Conservation (phyloP, 2,888 invertebrate species). For the Pseudoips prasinana region DNA sequence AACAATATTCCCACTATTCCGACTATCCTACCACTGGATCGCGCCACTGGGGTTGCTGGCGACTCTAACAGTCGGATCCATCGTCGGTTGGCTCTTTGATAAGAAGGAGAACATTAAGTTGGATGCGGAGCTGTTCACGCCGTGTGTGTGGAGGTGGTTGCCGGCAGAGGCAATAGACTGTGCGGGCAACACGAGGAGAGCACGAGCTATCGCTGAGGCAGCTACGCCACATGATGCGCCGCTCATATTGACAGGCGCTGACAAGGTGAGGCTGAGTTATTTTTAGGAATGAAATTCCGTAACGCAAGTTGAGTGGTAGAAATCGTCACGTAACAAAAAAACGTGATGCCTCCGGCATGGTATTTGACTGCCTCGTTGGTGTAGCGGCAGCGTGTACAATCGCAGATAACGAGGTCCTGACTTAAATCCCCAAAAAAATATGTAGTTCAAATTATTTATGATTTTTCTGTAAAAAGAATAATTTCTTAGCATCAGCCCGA, state of each 20-base stretch:
- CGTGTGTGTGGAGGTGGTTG: slow-evolving; percentile 56
- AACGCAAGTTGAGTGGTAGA: background rate
- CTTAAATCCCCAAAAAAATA: no score
- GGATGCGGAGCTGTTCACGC: slow-evolving; percentile 69
- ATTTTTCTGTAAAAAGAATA: no score
- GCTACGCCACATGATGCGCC: slow-evolving; percentile 49
- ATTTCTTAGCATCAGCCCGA: no score
- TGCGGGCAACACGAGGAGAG: slow-evolving; percentile 39
- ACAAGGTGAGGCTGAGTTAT: slow-evolving; percentile 34
- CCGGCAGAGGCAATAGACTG: slow-evolving; percentile 48
- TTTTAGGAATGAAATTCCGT: no score
- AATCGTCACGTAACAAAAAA: no score
- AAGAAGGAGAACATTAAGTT: slow-evolving; percentile 39
- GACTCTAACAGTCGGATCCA: slow-evolving; percentile 85
- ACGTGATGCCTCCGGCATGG: no score
- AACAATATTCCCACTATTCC: slow-evolving; percentile 86
- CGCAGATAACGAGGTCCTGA: no score
- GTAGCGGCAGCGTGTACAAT: no score
- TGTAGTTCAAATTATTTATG: no score
- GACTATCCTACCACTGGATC: slow-evolving; percentile 91
- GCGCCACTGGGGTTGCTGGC: slow-evolving; percentile 87
- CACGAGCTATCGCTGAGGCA: slow-evolving; percentile 30
- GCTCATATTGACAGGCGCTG: slow-evolving; percentile 48
- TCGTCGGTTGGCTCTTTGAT: slow-evolving; percentile 77
- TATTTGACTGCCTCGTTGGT: no score